These are phyloP conservation scores for Pelusios castaneus DNA, from an alignment of 2,113 vertebrate species.

Conservation along the genomic window DNA sequence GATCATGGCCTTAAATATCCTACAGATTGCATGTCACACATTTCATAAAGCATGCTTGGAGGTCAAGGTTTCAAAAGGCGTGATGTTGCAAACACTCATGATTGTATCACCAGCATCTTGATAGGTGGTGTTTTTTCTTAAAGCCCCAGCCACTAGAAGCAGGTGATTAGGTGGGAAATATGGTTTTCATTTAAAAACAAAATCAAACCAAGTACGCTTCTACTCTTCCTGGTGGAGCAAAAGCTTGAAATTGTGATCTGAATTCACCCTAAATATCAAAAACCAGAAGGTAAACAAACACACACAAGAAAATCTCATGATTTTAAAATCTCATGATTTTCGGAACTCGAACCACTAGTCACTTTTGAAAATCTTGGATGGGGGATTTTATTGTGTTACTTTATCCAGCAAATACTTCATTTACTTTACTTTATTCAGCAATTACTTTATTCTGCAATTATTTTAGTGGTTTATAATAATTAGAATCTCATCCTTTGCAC, in stretches of 20 bases:
- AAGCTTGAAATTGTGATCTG: not conserved
- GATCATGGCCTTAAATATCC: not conserved
- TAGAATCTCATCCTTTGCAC: not conserved
- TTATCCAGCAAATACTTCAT: not conserved
- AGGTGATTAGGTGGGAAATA: not conserved
- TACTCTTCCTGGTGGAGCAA: not conserved
- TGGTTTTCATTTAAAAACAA: not conserved
- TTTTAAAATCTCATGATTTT: not conserved
- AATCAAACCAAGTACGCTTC: not conserved
- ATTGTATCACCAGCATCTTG: not conserved
- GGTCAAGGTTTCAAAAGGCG: not conserved
- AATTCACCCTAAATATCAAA: not conserved
- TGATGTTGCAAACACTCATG: not conserved
- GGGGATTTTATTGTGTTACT: not conserved
- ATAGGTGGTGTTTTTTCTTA: not conserved
- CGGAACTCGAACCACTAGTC: not conserved
- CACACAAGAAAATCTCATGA: not conserved
- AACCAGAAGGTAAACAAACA: not conserved
- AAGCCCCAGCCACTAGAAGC: not conserved
- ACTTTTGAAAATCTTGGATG: not conserved
- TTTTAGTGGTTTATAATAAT: not conserved
- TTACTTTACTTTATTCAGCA: not conserved
- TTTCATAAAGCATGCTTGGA: not conserved
- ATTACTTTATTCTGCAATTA: not conserved
- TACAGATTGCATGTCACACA: constrained; percentile 2